Percentiles rank a stretch among this genome's conserved stretches.
These are phyloP conservation scores for Portunus trituberculatus DNA, from an alignment of 1,140 invertebrate species.

Conservation along the genomic window DNA sequence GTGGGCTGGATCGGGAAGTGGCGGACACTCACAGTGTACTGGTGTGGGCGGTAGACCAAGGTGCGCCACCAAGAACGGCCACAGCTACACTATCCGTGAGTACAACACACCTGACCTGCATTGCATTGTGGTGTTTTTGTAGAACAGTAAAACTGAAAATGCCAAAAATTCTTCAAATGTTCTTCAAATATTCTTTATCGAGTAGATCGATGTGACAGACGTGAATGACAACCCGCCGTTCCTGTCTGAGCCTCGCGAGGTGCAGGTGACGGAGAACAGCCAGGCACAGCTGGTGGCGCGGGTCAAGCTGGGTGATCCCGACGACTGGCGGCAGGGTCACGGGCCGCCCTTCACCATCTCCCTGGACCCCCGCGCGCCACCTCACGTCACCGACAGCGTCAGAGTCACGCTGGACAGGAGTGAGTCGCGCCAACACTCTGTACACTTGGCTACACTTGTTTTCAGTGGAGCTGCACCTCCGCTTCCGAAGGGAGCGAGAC, in stretches of 20 bases:
- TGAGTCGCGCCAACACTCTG: not conserved
- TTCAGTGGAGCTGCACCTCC: not conserved
- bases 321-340: constrained; percentile 53
- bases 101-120: not conserved
- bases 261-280: constrained; percentile 46
- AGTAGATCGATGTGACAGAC: constrained; percentile 40
- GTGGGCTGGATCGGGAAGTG: constrained; percentile 44
- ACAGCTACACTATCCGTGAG: constrained; percentile 53
- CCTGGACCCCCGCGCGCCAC: constrained; percentile 57
- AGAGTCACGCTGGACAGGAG: constrained; percentile 56
- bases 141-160: not conserved
- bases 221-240: constrained; percentile 58
- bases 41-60: constrained; percentile 56
- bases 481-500: not conserved
- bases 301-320: constrained; percentile 49
- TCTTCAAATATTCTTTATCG: not conserved
- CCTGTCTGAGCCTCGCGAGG: constrained; percentile 36
- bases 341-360: constrained; percentile 56
- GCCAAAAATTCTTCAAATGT: not conserved
- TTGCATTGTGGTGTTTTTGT: not conserved
- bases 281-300: constrained; percentile 41
- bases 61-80: constrained; percentile 48
- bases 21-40: constrained; percentile 51
- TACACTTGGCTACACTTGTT: not conserved
- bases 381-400: constrained; percentile 41